Percentiles rank a stretch among this genome's conserved stretches.
Conservation (phyloP, 2,113 vertebrate genomes). For the Todiramphus saurophagus region DNA sequence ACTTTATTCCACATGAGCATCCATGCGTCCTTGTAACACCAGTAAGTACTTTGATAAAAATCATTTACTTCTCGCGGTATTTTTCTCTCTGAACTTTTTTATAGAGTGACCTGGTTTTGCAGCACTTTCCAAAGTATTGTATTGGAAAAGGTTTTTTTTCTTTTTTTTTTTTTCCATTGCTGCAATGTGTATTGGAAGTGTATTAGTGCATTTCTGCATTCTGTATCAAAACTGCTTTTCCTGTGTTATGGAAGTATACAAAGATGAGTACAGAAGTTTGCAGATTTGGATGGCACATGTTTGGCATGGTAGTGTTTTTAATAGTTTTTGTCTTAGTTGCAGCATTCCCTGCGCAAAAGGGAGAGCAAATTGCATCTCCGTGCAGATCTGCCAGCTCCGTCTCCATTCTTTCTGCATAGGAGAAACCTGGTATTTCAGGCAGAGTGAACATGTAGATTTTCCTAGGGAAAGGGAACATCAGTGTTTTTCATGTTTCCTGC, state of each 20-base stretch:
- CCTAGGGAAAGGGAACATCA: not conserved
- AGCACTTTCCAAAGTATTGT: not conserved
- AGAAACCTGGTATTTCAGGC: not conserved
- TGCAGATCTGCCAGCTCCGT: not conserved
- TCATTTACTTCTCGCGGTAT: not conserved
- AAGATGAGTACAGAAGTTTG: not conserved
- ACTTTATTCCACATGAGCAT: not conserved
- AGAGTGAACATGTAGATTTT: not conserved
- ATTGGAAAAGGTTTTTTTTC: not conserved
- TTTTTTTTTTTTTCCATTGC: not conserved
- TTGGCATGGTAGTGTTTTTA: not conserved
- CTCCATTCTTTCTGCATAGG: not conserved
- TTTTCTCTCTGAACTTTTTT: not conserved
- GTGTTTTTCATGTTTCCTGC: accelerated
- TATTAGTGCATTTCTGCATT: not conserved
- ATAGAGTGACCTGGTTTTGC: not conserved
- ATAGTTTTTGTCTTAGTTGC: not conserved
- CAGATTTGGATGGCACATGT: not conserved
- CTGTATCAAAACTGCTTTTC: not conserved
- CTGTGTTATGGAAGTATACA: not conserved
- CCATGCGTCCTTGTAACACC: not conserved
- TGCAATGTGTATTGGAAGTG: not conserved
- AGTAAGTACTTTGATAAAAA: not conserved
- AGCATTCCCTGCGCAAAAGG: not conserved
- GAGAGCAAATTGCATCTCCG: not conserved